These are phyloP conservation scores for Beris chalybata DNA, from an alignment of 2,888 invertebrate species.

Conservation along the genomic window DNA sequence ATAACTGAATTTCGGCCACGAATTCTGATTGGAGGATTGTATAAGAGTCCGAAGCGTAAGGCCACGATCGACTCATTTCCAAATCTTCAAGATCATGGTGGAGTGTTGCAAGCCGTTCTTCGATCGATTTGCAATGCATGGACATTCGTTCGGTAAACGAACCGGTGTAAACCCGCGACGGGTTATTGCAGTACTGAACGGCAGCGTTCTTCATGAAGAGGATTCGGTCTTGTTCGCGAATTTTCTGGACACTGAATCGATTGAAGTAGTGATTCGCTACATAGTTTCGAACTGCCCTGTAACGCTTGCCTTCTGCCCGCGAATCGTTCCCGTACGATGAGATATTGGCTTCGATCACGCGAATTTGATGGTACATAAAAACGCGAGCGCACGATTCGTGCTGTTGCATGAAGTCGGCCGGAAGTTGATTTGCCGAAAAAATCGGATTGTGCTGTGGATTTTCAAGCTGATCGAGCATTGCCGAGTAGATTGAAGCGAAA, in stretches of 20 bases:
- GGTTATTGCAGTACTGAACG: conserved; percentile 57
- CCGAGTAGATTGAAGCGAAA: conserved; percentile 6
- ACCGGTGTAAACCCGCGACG: conserved; percentile 58
- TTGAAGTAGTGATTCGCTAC: conserved; percentile 64
- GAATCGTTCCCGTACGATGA: conserved; percentile 58
- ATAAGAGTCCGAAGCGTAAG: neutral
- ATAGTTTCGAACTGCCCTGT: conserved; percentile 58
- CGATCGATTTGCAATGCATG: conserved; percentile 52
- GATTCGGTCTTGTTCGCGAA: conserved; percentile 59
- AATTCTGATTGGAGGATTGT: neutral
- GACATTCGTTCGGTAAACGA: conserved; percentile 63
- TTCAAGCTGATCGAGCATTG: conserved; percentile 50
- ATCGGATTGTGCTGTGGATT: conserved; percentile 54
- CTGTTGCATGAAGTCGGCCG: conserved; percentile 65
- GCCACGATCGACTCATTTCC: conserved; percentile 44
- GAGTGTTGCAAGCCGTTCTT: conserved; percentile 58
- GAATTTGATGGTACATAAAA: conserved; percentile 69
- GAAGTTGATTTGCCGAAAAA: conserved; percentile 64
- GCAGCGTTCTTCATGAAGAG: conserved; percentile 58
- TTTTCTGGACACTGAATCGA: conserved; percentile 61
- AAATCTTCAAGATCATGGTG: conserved; percentile 57
- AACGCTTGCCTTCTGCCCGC: conserved; percentile 43
- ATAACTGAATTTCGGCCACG: neutral
- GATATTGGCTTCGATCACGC: conserved; percentile 70
- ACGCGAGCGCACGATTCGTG: conserved; percentile 65